These are phyloP conservation scores for Phycodurus eques DNA, from an alignment of 2,113 vertebrate genomes.

Conservation along the genomic window DNA sequence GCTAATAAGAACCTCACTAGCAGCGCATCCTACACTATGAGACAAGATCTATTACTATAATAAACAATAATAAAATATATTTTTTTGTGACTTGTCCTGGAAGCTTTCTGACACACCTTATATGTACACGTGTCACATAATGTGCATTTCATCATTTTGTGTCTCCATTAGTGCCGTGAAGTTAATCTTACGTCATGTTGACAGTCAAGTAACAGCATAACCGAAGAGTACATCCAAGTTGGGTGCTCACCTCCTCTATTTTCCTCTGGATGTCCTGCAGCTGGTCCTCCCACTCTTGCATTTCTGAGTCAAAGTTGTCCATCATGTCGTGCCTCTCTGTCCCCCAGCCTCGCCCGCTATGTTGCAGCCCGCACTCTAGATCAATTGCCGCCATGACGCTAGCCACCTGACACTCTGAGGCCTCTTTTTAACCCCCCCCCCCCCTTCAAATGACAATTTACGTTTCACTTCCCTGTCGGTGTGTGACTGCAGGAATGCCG, in stretches of 20 bases:
- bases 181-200: too few relatives aligned
- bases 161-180: not conserved
- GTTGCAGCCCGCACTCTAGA: constrained; percentile 80
- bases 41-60: not conserved
- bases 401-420: constrained; percentile 29
- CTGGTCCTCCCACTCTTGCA: constrained; percentile 96
- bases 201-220: not conserved
- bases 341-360: constrained; percentile 78
- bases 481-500: constrained; percentile 32
- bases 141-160: too few relatives aligned
- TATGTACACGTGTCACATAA: not conserved
- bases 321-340: constrained; percentile 83
- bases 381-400: constrained; percentile 79
- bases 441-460: constrained; percentile 33
- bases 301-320: constrained; percentile 92
- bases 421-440: not conserved
- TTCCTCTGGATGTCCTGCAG: constrained; percentile 94
- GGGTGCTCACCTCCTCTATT: constrained; percentile 87
- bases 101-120: too few relatives aligned
- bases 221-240: not conserved
- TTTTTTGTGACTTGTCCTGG: too few relatives aligned
- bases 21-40: constrained; percentile 11
- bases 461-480: constrained; percentile 41
- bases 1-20: constrained; percentile 32
- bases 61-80: too few relatives aligned